Evolutionary conservation across 2,888 invertebrate species (phyloP).

Genomic region (Willowsia nigromaculata): DNA sequence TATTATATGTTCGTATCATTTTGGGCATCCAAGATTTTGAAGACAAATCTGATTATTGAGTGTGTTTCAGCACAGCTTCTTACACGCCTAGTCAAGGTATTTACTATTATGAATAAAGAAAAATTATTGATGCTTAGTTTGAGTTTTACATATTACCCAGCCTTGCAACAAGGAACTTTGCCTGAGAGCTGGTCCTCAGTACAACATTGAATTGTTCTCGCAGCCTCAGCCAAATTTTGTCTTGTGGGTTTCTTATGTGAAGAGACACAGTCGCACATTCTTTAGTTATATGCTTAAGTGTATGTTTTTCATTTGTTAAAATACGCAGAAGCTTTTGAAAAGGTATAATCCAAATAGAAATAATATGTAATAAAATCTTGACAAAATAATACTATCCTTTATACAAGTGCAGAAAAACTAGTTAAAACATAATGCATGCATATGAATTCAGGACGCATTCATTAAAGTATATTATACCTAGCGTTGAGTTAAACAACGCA

Average conservation of each 20-base stretch:
- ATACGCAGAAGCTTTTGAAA: neutral
- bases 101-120: slow-evolving; percentile 15
- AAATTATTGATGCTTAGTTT: slow-evolving; percentile 1
- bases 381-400: neutral
- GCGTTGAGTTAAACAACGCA: neutral
- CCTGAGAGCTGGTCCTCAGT: too few relatives aligned
- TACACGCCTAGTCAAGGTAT: neutral
- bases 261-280: neutral
- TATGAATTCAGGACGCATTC: slow-evolving; percentile 61
- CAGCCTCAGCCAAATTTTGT: slow-evolving; percentile 16
- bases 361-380: neutral
- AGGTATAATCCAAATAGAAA: neutral
- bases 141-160: neutral
- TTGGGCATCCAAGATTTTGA: slow-evolving; percentile 10
- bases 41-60: neutral
- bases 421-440: slow-evolving; percentile 24
- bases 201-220: too few relatives aligned
- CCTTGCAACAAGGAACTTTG: neutral
- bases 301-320: neutral
- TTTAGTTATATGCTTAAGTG: too few relatives aligned
- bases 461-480: slow-evolving; percentile 31
- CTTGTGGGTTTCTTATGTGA: slow-evolving; percentile 9
- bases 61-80: neutral
- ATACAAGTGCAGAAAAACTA: neutral
- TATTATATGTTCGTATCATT: neutral